Conservation (phyloP, 30 jellyfish, hydroid and myxozoan genomes). For the Turritopsis rubra region DNA sequence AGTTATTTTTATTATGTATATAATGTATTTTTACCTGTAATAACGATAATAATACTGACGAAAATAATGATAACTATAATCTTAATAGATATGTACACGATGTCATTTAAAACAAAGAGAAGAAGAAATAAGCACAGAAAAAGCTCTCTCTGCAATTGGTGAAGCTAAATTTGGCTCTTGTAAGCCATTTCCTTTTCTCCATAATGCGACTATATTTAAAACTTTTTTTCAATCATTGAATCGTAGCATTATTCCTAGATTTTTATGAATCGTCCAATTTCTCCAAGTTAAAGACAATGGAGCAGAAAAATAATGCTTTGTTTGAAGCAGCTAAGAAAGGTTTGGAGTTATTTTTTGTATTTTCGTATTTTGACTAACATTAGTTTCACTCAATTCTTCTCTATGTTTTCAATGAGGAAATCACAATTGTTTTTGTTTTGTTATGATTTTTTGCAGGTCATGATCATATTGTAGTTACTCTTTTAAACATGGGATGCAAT, state of each 20-base stretch:
- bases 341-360: not conserved
- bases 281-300: constrained; percentile 22
- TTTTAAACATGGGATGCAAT: constrained; percentile 54
- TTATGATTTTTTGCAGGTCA: constrained; percentile 40
- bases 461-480: constrained; percentile 69
- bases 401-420: too few species aligned
- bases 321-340: constrained; percentile 98
- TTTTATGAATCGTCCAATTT: not conserved
- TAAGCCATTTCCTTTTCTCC: not conserved
- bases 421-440: too few species aligned
- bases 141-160: constrained; percentile 82
- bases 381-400: too few species aligned
- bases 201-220: not conserved
- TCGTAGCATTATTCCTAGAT: not conserved
- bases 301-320: constrained; percentile 34
- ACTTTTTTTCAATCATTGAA: not conserved
- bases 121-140: constrained; percentile 78
- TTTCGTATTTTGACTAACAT: not conserved
- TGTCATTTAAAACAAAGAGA: constrained; percentile 87
- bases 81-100: constrained; percentile 77
- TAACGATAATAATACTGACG: too few species aligned
- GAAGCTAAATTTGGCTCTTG: constrained; percentile 85
- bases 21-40: too few species aligned
- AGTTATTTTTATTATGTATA: too few species aligned
- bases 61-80: not conserved